Conservation (phyloP, 2,797 vertebrate genomes). For the Cheirogaleus major region DNA sequence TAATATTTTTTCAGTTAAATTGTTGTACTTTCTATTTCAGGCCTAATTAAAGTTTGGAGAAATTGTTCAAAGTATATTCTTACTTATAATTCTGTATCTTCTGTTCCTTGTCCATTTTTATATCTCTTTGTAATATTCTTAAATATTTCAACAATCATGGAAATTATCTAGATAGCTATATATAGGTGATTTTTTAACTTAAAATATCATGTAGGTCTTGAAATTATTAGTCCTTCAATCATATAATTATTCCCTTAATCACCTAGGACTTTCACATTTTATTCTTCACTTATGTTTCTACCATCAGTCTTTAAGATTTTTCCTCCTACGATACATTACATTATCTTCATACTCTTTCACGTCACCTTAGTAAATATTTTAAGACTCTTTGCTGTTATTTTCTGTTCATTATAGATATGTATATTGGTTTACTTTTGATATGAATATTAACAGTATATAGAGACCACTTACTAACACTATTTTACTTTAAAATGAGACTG, state of each 20-base stretch:
- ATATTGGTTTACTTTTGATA: neutral
- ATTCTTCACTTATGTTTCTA: neutral
- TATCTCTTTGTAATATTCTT: neutral
- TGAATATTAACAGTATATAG: neutral
- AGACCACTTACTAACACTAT: neutral
- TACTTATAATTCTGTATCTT: neutral
- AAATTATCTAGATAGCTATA: neutral
- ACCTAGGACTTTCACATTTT: neutral
- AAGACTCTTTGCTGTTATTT: neutral
- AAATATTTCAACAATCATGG: neutral
- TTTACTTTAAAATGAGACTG: neutral
- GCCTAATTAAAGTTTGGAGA: neutral
- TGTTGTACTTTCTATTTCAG: neutral
- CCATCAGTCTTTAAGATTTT: neutral
- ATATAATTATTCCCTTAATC: neutral
- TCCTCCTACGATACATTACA: neutral
- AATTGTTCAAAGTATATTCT: neutral
- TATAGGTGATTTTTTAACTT: neutral
- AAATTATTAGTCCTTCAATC: neutral
- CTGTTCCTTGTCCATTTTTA: neutral
- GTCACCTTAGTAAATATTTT: neutral
- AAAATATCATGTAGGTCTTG: neutral
- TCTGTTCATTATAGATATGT: neutral
- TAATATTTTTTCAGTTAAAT: neutral
- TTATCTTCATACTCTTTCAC: neutral